Percentiles rank a stretch among this genome's conserved stretches.
phyloP scores from a whole-genome alignment of 2,797 vertebrate species.

The Xerus rutilus region DNA sequence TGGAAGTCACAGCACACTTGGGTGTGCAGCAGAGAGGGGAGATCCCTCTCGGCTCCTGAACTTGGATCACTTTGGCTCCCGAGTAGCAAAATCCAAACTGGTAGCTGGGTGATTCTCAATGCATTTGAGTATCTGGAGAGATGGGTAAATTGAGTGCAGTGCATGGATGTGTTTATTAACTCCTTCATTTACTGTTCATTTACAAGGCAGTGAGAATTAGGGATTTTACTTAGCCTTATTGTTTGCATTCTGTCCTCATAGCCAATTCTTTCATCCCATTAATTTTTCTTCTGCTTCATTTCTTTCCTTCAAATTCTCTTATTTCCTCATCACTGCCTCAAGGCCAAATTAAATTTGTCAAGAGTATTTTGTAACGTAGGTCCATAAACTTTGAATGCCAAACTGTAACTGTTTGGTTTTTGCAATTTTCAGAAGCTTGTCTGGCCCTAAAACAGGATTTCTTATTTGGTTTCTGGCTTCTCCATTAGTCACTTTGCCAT shows the following conservation, averaged over 20 bases:
- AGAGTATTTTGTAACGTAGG: constrained; percentile 58
- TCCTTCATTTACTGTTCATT: constrained; percentile 19
- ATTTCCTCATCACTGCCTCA: constrained; percentile 43
- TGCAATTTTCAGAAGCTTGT: constrained; percentile 62
- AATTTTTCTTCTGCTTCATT: constrained; percentile 62
- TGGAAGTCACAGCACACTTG: background rate
- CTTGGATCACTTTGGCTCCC: background rate
- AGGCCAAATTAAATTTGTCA: constrained; percentile 68
- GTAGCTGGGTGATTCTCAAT: background rate
- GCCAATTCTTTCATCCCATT: constrained; percentile 8
- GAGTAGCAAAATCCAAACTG: background rate
- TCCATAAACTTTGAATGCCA: constrained; percentile 71
- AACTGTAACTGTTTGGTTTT: constrained; percentile 66
- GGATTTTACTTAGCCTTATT: background rate
- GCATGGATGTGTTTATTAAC: background rate
- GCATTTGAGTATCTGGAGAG: background rate
- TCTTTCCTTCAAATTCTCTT: constrained; percentile 63
- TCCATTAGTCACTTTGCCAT: constrained; percentile 72
- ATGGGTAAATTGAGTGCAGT: background rate
- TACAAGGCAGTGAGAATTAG: background rate
- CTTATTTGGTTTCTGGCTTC: constrained; percentile 71
- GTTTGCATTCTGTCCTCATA: constrained; percentile 14
- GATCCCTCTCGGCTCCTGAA: background rate
- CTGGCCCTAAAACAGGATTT: constrained; percentile 44
- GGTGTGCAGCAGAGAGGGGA: rapidly evolving